Evolutionary conservation across 2,888 invertebrate species (phyloP), one percentile per base, ranked within the genome.

Genomic region (Merodon equestris): DNA sequence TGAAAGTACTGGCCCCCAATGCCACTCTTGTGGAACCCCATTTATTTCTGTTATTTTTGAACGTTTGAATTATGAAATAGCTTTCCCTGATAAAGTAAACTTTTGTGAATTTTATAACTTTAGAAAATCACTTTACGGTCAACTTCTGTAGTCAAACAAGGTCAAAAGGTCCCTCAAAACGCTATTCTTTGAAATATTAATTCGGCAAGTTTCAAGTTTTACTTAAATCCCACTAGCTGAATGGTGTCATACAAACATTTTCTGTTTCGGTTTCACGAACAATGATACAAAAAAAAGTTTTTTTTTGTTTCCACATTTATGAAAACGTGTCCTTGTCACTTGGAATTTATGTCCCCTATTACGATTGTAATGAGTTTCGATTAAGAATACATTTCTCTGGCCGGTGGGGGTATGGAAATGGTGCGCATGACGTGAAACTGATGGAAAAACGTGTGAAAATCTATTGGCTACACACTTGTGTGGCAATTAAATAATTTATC

Each of bases 311-410:
- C 60, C 67, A 74, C 47, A 54, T 64, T 64, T 64, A 57, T 57
- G 18, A 34, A 77, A 67, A 72, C 73, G 68, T 79, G 73, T 79
- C 77, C 73, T 73, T 73, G 77, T 73, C 77, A 79, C 73, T 73
- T 79, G 73, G 67, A 79, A 79, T 64, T 73, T 79, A 79, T 73
- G 77, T 68, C 73, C 63, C 58, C 77, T 73, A 79, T 79, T 79
- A 79, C 73, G 66, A 51, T 17, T 58, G 67, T 79, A 79, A 79
- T 73, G 73, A 50, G 68, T 38, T 44, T 48, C 38, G 67, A 79
- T 79, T 79, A 79, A 79, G 73, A 79, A 68, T 73, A 45, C 73
- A 79, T 73, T 47, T 47, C 47, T 42, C 34, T n/a, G 5, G 34
- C 9, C 4, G 7, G 1, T 9, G 1, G n/a, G 9, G 45, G 27